phyloP scores from a whole-genome alignment of 2,888 invertebrate species.

The Drosophila cyrtoloma region DNA sequence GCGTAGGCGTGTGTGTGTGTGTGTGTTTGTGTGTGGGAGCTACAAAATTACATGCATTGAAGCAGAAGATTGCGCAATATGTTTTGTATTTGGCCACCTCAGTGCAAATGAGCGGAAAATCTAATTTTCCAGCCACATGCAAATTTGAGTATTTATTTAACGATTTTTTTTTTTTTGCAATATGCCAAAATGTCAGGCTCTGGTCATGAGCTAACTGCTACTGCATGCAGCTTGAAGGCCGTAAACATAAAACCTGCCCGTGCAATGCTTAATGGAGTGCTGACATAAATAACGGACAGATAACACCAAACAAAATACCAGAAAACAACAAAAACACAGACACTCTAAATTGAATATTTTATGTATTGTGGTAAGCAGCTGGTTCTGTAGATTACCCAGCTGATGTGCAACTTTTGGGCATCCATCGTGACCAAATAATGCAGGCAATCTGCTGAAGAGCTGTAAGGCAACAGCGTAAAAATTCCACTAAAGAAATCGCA shows the following conservation, averaged over 20 bases:
- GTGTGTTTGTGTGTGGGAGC: constrained; percentile 3
- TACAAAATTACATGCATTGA: constrained; percentile 60
- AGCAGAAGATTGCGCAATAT: constrained; percentile 78
- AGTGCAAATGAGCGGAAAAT: constrained; percentile 78
- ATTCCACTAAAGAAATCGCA: constrained; percentile 74
- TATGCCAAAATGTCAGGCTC: constrained; percentile 45
- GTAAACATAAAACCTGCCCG: constrained; percentile 31
- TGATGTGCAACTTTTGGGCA: constrained; percentile 39
- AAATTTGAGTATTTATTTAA: constrained; percentile 39
- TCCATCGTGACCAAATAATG: constrained; percentile 53
- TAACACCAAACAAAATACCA: constrained; percentile 10
- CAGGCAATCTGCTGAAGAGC: constrained; percentile 42
- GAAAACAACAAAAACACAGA: not conserved
- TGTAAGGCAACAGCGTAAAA: constrained; percentile 19
- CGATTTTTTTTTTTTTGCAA: constrained; percentile 25
- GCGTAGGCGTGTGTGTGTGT: constrained; percentile 1
- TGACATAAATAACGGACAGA: constrained; percentile 1
- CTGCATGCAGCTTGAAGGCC: constrained; percentile 41
- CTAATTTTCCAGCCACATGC: constrained; percentile 73
- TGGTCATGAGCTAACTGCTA: constrained; percentile 38
- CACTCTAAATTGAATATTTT: not conserved
- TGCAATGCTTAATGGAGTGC: constrained; percentile 37
- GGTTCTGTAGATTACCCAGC: constrained; percentile 32
- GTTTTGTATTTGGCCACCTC: constrained; percentile 51
- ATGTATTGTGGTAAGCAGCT: constrained; percentile 1